phyloP scores from a whole-genome alignment of 2,113 vertebrate genomes.

The Pomatorhinus ruficollis region DNA sequence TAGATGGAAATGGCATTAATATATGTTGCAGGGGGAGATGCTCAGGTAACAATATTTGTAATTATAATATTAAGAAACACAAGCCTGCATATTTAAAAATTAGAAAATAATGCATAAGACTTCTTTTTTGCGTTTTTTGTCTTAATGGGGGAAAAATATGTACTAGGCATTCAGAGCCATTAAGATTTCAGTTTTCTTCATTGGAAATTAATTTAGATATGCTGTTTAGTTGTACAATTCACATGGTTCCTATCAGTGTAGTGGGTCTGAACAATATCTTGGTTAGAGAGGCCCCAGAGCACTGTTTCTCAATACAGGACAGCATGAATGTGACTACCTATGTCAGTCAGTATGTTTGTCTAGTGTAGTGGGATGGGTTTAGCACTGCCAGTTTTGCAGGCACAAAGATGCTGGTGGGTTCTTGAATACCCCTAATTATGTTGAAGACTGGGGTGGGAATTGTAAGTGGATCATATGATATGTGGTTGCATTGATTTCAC shows the following conservation, averaged over 20 bases:
- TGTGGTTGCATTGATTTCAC: not conserved
- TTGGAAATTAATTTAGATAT: not conserved
- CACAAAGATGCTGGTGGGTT: not conserved
- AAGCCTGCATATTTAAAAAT: not conserved
- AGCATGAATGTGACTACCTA: not conserved
- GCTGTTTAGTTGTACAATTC: not conserved
- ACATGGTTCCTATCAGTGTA: accelerated
- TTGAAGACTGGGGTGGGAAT: not conserved
- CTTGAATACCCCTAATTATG: not conserved
- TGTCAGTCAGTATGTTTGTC: not conserved
- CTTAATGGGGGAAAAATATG: not conserved
- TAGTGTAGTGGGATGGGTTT: not conserved
- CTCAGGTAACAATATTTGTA: not conserved
- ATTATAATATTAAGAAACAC: not conserved
- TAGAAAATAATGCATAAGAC: not conserved
- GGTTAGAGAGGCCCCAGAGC: not conserved
- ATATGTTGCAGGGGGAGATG: not conserved
- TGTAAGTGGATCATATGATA: not conserved
- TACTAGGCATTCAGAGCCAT: not conserved
- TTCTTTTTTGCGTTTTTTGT: not conserved
- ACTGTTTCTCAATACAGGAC: not conserved
- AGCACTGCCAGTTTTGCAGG: not conserved
- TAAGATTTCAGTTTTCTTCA: not conserved
- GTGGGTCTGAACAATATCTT: not conserved
- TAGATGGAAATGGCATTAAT: not conserved